Evolutionary conservation across 2,797 vertebrate species (phyloP), one percentile per base, ranked within the genome.

Genomic region (Acipenser ruthenus): DNA sequence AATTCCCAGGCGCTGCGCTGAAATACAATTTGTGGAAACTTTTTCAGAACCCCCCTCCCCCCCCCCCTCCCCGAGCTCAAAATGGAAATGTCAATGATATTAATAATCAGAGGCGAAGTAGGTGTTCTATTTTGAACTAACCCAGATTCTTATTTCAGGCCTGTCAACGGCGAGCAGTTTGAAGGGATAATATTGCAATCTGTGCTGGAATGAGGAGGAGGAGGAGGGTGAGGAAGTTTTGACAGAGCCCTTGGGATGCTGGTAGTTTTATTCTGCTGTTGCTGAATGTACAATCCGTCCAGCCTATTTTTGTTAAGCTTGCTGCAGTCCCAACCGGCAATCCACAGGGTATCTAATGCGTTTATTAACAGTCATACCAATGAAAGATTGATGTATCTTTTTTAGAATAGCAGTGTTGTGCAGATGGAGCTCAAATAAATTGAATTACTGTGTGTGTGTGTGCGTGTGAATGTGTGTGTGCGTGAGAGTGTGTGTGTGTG

Each of bases 401-500:
- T 37, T 37, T 2, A 37, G 23, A 37, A 37, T 3, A 37, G 23
- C 23, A 37, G 23, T 37, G 23, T 4, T 37, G 23, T 37, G 23
- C 23, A 37, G 23, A 23, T 37, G 23, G 23, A 37, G 23, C 23
- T 37, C 23, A 37, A 37, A 37, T 37, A 37, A 37, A 55, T 55
- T 55, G 52, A 55, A 3, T 55, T 55, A 37, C 23, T 37, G n/a
- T n/a, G n/a, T n/a, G n/a, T n/a, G n/a, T 62, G 4, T 3, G 60
- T 47, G 60, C 10, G 9, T 10, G 8, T 48, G 61, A 11, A 12
- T 48, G 70, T 72, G 23, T 37, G 23, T 37, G 23, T 37, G 15
- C 15, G 15, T 18, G 15, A 18, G 15, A 1, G 15, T 75, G 68
- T 76, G 65, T 73, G 70, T 74, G 74, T 79, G 73, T 75, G 80